Evolutionary conservation across 2,888 invertebrate species (phyloP), one percentile per base, ranked within the genome.

Genomic region (Noctua janthe): DNA sequence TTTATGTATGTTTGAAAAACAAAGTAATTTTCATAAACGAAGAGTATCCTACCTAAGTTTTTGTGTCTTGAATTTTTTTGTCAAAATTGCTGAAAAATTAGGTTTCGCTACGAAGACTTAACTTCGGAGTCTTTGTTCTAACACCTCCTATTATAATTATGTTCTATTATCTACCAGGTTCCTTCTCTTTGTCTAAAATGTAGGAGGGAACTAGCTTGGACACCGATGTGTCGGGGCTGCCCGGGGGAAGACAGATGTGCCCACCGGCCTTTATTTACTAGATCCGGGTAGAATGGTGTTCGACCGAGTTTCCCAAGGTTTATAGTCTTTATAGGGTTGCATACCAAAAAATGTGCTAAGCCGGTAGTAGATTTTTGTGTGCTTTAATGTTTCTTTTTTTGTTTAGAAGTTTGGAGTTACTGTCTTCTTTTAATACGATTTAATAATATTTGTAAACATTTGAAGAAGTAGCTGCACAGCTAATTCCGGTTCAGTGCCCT

Each of bases 161-260:
- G 51, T 67, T 69, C 13, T 67, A 74, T 59, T 84, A 47, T 69
- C n/a, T 47, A 67, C 13, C n/a, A 29, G 49, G 47, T 66, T 13
- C 10, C 47, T 66, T 11, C 35, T 35, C 54, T 80, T 73, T 71
- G 49, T 84, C n/a, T 82, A 71, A 82, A 81, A 74, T 76, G 76
- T 62, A 67, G 79, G 67, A 78, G 64, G 76, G 73, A 49, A 83
- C 69, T 82, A 78, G 71, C 74, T 74, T 59, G 35, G 71, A 80
- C 59, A 59, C 66, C 73, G 29, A 79, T 73, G 80, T 84, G 80
- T 74, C 84, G 81, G 70, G 81, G 77, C 78, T 81, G 82, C 73
- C 84, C 70, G 83, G 84, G 76, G 77, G 29, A 86, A 88, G 92
- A 92, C 83, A 84, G 83, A 93, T 92, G 89, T 88, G 88, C 87